Percentiles rank a stretch among this genome's conserved stretches.
Evolutionary conservation across 1,140 invertebrate species (phyloP).

Genomic region (Babylonia areolata): DNA sequence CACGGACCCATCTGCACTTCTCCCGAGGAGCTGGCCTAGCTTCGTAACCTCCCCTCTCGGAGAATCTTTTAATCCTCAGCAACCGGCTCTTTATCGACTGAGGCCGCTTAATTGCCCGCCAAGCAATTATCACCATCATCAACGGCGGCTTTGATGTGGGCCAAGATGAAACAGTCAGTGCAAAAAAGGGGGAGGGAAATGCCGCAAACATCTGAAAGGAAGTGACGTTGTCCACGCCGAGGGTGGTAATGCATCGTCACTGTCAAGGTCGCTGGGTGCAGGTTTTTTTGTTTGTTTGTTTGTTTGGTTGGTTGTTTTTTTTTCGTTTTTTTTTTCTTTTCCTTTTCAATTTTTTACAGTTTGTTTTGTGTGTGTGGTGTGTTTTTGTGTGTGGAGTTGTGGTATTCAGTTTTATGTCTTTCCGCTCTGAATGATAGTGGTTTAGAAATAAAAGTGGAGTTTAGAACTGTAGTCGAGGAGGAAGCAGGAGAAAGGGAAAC

Average conservation of each 20-base stretch:
- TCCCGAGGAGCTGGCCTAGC: not conserved
- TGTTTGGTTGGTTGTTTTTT: too few relatives aligned
- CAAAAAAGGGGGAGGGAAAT: not conserved
- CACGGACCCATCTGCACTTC: not conserved
- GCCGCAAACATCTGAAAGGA: not conserved
- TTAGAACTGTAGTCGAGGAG: too few relatives aligned
- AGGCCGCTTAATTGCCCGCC: conserved; percentile 1
- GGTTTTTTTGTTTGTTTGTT: not conserved
- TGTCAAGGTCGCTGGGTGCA: not conserved
- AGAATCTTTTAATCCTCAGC: not conserved
- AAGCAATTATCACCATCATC: conserved; percentile 11
- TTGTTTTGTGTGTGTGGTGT: too few relatives aligned
- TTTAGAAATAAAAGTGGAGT: too few relatives aligned
- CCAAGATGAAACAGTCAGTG: not conserved
- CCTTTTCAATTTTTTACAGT: too few relatives aligned
- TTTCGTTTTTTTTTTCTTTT: too few relatives aligned
- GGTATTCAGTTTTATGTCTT: too few relatives aligned
- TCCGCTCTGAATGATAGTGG: too few relatives aligned
- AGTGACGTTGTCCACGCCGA: not conserved
- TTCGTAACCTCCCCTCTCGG: not conserved
- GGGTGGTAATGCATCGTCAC: not conserved
- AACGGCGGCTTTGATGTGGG: not conserved
- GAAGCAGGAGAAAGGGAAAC: too few relatives aligned
- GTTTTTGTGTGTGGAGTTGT: too few relatives aligned
- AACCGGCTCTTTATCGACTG: not conserved